These are phyloP conservation scores for Spodoptera littoralis DNA, from an alignment of 2,888 invertebrate species.

Conservation along the genomic window DNA sequence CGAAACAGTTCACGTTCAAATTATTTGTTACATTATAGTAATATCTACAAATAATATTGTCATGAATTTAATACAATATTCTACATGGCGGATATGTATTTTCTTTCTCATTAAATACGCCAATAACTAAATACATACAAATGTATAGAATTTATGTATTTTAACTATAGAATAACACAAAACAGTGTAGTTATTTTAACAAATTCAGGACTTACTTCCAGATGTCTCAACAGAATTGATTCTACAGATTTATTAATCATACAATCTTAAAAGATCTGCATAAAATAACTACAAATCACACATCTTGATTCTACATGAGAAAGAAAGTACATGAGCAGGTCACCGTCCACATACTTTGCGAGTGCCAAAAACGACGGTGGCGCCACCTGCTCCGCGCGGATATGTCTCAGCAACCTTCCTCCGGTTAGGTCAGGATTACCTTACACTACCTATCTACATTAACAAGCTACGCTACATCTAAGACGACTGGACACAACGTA, in stretches of 20 bases:
- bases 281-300: not conserved
- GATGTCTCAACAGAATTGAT: too few species aligned
- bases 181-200: too few species aligned
- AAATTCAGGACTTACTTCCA: too few species aligned
- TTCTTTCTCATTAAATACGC: constrained; percentile 21
- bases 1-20: constrained; percentile 59
- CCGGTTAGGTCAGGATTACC: constrained; percentile 51
- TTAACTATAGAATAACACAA: not conserved
- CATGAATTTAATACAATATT: constrained; percentile 76
- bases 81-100: constrained; percentile 53
- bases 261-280: not conserved
- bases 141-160: too few species aligned
- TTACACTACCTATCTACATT: constrained; percentile 71
- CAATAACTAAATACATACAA: not conserved
- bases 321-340: constrained; percentile 36
- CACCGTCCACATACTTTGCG: constrained; percentile 2
- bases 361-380: constrained; percentile 21
- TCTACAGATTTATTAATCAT: not conserved
- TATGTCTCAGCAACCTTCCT: constrained; percentile 71
- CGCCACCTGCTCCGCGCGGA: constrained; percentile 57
- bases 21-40: constrained; percentile 54
- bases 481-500: constrained; percentile 26
- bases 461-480: constrained; percentile 58
- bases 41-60: constrained; percentile 79
- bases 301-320: constrained; percentile 7